Evolutionary conservation across 2,888 invertebrate genomes (phyloP).

Genomic region (Drosophila nr. fundita): DNA sequence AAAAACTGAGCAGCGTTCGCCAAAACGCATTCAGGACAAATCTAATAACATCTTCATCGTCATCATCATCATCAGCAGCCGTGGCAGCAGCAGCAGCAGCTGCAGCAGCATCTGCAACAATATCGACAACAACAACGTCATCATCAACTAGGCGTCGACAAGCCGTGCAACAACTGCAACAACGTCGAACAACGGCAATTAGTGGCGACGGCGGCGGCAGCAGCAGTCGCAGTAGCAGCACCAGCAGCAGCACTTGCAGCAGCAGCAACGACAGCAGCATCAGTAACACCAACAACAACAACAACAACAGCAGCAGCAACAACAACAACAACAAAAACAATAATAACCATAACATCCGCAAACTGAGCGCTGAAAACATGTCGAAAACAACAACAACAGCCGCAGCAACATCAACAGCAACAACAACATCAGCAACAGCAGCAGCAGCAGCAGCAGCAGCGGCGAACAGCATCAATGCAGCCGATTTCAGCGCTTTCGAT

Average conservation of each 20-base stretch:
- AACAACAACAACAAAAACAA: conserved; percentile 34
- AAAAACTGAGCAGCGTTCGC: conserved; percentile 79
- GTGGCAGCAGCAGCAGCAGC: conserved; percentile 3
- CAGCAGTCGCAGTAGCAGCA: conserved; percentile 29
- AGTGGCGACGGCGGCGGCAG: conserved; percentile 15
- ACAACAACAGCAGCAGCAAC: conserved; percentile 24
- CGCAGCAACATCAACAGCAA: conserved; percentile 26
- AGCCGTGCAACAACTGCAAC: conserved; percentile 25
- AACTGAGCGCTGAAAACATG: conserved; percentile 15
- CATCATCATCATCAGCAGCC: conserved; percentile 12
- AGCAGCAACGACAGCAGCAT: conserved; percentile 33
- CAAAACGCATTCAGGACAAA: conserved; percentile 65
- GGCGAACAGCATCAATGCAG: conserved; percentile 32
- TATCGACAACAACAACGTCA: conserved; percentile 22
- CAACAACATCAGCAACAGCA: conserved; percentile 31
- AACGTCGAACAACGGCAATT: conserved; percentile 19
- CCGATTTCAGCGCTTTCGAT: conserved; percentile 85
- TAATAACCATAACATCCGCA: conserved; percentile 23
- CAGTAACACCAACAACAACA: conserved; percentile 26
- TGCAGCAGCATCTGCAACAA: conserved; percentile 14
- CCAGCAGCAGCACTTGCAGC: conserved; percentile 29
- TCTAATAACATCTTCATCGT: conserved; percentile 35
- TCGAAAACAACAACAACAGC: conserved; percentile 30
- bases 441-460: conserved; percentile 39
- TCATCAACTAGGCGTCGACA: conserved; percentile 38